A percentile compares a stretch with the other conserved stretches of the same genome.
Conservation (phyloP, 2,888 invertebrate genomes). For the Dicycla oo region DNA sequence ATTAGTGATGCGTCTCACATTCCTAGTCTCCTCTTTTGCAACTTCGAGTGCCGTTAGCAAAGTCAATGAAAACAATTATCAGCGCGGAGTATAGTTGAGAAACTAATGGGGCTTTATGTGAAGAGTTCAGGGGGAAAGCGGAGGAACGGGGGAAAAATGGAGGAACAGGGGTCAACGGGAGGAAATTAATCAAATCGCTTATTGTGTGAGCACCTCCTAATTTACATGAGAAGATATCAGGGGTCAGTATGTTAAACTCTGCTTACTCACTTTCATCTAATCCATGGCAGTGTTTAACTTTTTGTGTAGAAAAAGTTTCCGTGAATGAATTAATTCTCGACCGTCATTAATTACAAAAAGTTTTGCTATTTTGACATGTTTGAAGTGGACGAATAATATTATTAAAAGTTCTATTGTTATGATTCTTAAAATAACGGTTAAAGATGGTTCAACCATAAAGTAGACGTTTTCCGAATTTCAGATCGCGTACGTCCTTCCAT, state of each 20-base stretch:
- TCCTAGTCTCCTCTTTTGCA: slow-evolving; percentile 30
- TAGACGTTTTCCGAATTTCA: neutral
- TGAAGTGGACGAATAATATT: slow-evolving; percentile 7
- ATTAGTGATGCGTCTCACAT: slow-evolving; percentile 51
- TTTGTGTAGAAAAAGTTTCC: slow-evolving; percentile 22
- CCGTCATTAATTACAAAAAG: slow-evolving; percentile 47
- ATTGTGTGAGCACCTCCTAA: slow-evolving; percentile 59
- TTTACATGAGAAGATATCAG: slow-evolving; percentile 70
- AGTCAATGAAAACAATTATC: slow-evolving; percentile 55
- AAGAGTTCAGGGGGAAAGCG: slow-evolving; percentile 17
- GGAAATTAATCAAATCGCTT: slow-evolving; percentile 62
- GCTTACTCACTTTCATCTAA: slow-evolving; percentile 30
- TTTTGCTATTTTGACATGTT: slow-evolving; percentile 32
- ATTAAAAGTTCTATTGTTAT: neutral
- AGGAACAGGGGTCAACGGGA: neutral
- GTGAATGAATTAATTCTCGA: slow-evolving; percentile 23
- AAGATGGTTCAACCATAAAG: neutral
- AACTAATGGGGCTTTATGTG: slow-evolving; percentile 46
- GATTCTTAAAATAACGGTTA: neutral
- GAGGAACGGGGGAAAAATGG: neutral
- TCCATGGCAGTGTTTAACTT: slow-evolving; percentile 3
- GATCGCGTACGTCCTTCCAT: neutral
- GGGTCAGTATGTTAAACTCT: slow-evolving; percentile 63
- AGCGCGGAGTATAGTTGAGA: slow-evolving; percentile 41
- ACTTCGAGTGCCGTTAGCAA: slow-evolving; percentile 38